Evolutionary conservation across 2,113 vertebrate genomes (phyloP).

Genomic region (Apodemus speciosus): DNA sequence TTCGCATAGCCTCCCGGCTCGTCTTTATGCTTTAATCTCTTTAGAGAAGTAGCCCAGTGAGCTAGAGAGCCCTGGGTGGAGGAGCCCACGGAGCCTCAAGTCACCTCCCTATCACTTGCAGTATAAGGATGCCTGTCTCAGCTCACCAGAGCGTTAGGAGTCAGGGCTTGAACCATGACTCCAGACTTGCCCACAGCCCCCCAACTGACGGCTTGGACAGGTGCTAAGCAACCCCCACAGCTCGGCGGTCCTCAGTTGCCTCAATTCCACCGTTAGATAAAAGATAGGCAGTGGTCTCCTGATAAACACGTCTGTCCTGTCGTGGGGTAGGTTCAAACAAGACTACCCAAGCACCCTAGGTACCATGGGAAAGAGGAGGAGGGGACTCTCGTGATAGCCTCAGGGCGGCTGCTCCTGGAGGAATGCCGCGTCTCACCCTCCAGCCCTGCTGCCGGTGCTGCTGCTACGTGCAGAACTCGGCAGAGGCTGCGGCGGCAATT

Average conservation of each 20-base stretch:
- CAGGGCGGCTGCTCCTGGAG: background rate
- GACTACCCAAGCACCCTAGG: background rate
- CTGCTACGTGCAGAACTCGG: constrained; percentile 52
- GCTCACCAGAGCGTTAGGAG: background rate
- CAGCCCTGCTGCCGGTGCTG: background rate
- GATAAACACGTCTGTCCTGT: background rate
- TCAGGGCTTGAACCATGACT: background rate
- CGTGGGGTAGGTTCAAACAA: background rate
- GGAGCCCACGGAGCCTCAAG: background rate
- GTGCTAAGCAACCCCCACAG: background rate
- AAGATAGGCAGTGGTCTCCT: background rate
- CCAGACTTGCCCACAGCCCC: background rate
- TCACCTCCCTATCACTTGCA: background rate
- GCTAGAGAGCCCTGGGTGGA: background rate
- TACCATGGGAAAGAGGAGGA: background rate
- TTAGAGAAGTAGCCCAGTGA: background rate
- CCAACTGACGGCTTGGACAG: background rate
- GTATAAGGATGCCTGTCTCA: background rate
- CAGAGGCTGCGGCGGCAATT: constrained; percentile 48
- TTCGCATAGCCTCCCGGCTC: background rate
- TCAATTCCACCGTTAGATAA: background rate
- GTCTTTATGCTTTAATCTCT: background rate
- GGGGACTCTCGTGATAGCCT: background rate
- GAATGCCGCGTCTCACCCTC: background rate
- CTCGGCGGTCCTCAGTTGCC: fast-evolving